A percentile compares a stretch with the other conserved stretches of the same genome.
phyloP scores from a whole-genome alignment of 2,113 vertebrate species.

The Pao palembangensis region DNA sequence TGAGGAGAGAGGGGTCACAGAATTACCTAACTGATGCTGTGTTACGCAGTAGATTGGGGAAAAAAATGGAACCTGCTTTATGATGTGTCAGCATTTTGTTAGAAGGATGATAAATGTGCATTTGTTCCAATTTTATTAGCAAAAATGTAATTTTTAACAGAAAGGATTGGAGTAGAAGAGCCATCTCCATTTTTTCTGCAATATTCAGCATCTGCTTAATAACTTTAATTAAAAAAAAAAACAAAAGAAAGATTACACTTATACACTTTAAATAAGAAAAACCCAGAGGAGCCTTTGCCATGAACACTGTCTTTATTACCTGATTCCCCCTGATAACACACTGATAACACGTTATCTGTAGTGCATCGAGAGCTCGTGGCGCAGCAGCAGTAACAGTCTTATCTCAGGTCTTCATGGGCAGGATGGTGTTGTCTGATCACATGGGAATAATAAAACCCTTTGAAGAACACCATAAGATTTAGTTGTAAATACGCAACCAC shows the following conservation, averaged over 20 bases:
- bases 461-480: constrained; percentile 16
- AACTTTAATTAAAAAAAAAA: too few species aligned
- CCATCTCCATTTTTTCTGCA: too few species aligned
- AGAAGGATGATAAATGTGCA: neutral
- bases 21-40: constrained; percentile 16
- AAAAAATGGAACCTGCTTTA: neutral
- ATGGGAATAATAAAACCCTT: constrained; percentile 35
- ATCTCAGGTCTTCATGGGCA: constrained; percentile 15
- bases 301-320: neutral
- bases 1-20: constrained; percentile 1
- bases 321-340: neutral
- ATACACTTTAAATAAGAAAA: neutral
- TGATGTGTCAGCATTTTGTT: constrained; percentile 24
- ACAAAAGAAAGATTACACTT: too few species aligned
- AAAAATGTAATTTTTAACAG: neutral
- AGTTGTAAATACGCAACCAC: constrained; percentile 32
- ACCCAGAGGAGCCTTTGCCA: neutral
- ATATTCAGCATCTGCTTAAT: too few species aligned
- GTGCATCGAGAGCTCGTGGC: constrained; percentile 10
- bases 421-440: constrained; percentile 29
- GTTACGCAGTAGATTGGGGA: constrained; percentile 20
- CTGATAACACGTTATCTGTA: constrained; percentile 18
- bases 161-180: neutral
- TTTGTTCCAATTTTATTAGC: neutral
- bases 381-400: constrained; percentile 5